Evolutionary conservation across 2,797 vertebrate species (phyloP), one percentile per base, ranked within the genome.

Genomic region (Falco berigora): DNA sequence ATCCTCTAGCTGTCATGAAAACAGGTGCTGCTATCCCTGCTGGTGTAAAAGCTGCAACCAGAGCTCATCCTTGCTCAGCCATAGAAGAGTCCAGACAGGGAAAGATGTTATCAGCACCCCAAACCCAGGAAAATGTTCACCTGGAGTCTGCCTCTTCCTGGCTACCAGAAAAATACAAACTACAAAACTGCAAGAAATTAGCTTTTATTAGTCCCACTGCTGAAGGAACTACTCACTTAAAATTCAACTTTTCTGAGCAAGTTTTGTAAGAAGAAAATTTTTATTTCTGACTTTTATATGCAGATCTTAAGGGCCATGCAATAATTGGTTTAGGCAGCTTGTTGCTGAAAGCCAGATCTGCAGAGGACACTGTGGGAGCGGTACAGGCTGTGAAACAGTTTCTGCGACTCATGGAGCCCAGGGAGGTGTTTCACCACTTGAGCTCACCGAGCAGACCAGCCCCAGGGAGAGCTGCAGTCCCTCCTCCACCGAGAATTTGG

Each of bases 171-270:
- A 91, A 80, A 67, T 74, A 27, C 28, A 49, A 66, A n/a, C 8
- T 71, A 66, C 38, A 50, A 59, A 66, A 30, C 14, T 52, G 27
- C 14, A 66, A 56, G 34, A 80, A 91, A 73, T 36, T 42, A 66
- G 32, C 17, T 69, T 84, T 50, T 84, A 10, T 53, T 86, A 40
- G 5, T 56, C 67, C 28, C 25, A 42, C 32, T 67, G 12, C 40
- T 78, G 42, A 87, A 81, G 32, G 38, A 93, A 40, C 17, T 24
- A 27, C 19, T 73, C 44, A 92, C 93, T 56, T 87, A 69, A 87
- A 90, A 52, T 66, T 53, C 21, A 11, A 15, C 40, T 86, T 96
- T 90, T 82, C 61, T 40, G 55, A 83, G 34, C 9, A 75, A 53
- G 46, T 40, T 85, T 55, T 91, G 22, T 34, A 68, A 49, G 76